Conservation (phyloP, 2,113 vertebrate species). For the Chaetorhynchus papuensis region DNA sequence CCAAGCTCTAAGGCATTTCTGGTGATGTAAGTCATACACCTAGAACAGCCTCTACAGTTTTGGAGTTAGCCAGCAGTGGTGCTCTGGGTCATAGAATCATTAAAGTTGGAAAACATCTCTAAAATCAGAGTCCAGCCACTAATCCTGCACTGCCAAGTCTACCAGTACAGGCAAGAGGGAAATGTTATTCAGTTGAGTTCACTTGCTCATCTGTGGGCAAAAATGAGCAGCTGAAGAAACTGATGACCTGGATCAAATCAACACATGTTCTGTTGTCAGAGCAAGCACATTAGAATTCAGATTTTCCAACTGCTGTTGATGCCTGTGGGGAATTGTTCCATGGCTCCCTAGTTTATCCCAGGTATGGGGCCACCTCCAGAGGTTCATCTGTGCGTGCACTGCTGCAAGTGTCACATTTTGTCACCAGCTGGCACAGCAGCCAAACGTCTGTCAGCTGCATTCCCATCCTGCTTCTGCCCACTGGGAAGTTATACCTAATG, state of each 20-base stretch:
- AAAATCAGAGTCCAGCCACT: background rate
- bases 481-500: background rate
- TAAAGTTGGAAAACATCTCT: background rate
- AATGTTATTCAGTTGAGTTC: background rate
- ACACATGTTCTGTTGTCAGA: background rate
- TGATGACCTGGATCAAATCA: background rate
- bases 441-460: background rate
- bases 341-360: background rate
- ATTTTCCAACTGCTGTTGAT: background rate
- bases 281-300: background rate
- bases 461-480: background rate
- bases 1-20: background rate
- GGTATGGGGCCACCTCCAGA: background rate
- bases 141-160: background rate
- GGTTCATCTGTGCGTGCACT: background rate
- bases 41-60: background rate
- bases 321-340: background rate
- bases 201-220: background rate
- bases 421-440: background rate
- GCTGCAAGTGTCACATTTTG: background rate
- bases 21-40: background rate
- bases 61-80: background rate
- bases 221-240: background rate
- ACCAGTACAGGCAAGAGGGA: background rate
- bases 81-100: background rate